Percentiles rank a stretch among this genome's conserved stretches.
phyloP scores from a whole-genome alignment of 2,888 invertebrate genomes.

The Drosophila mettleri region DNA sequence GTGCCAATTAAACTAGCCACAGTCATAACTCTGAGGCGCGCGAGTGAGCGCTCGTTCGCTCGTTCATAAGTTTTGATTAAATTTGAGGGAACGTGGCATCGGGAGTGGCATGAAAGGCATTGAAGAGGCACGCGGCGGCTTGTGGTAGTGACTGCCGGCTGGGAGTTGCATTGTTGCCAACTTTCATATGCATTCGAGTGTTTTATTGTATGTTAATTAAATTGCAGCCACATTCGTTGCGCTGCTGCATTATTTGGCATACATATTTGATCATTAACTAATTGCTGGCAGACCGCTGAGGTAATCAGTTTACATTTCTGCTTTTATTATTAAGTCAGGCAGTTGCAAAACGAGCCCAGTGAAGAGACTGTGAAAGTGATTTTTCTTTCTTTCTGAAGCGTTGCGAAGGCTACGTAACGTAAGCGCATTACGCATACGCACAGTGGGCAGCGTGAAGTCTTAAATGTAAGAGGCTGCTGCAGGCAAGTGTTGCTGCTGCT shows the following conservation, averaged over 20 bases:
- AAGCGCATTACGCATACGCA: constrained; percentile 72
- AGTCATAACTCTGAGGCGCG: constrained; percentile 45
- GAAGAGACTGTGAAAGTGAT: constrained; percentile 60
- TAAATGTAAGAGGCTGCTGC: neutral
- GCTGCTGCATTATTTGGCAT: constrained; percentile 65
- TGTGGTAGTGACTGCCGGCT: constrained; percentile 18
- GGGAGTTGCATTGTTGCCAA: constrained; percentile 63
- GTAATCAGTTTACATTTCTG: constrained; percentile 55
- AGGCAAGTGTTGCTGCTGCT: neutral
- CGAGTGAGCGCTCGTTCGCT: neutral
- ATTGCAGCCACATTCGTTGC: constrained; percentile 58
- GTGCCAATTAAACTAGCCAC: constrained; percentile 42
- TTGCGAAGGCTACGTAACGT: constrained; percentile 42
- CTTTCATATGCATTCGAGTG: constrained; percentile 75
- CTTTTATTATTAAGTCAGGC: constrained; percentile 13
- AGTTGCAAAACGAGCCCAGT: constrained; percentile 56
- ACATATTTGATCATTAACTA: constrained; percentile 80
- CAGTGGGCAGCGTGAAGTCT: constrained; percentile 26
- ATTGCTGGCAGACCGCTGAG: constrained; percentile 66
- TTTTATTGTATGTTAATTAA: constrained; percentile 79
- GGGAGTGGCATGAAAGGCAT: constrained; percentile 16
- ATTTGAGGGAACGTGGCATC: constrained; percentile 17
- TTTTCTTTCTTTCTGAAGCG: constrained; percentile 8
- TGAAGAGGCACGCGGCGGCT: constrained; percentile 30
- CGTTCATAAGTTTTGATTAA: constrained; percentile 13